A percentile compares a stretch with the other conserved stretches of the same genome.
These are phyloP conservation scores for Colletes collaris DNA, from an alignment of 2,888 invertebrate species.

Conservation along the genomic window DNA sequence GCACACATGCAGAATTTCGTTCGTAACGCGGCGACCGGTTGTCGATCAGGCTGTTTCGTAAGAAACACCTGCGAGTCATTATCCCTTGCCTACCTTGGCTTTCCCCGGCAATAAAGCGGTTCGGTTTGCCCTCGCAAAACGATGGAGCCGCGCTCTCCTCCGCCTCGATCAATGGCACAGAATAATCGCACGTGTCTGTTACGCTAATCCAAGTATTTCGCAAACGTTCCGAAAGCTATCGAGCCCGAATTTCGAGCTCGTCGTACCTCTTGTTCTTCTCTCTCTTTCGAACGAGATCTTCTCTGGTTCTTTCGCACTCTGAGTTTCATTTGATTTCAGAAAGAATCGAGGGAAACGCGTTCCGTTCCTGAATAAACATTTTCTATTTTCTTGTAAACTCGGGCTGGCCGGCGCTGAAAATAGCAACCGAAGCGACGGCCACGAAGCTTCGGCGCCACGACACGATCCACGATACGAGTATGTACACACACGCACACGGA, in stretches of 20 bases:
- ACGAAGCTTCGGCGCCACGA: slow-evolving; percentile 47
- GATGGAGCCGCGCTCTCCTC: no score
- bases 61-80: slow-evolving; percentile 67
- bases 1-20: slow-evolving; percentile 41
- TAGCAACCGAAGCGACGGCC: slow-evolving; percentile 56
- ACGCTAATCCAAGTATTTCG: slow-evolving; percentile 17
- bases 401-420: slow-evolving; percentile 45
- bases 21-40: slow-evolving; percentile 33
- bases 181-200: slow-evolving; percentile 21
- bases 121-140: slow-evolving; percentile 43
- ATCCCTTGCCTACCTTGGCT: slow-evolving; percentile 64
- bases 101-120: slow-evolving; percentile 56
- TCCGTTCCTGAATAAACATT: slow-evolving; percentile 49
- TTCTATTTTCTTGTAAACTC: slow-evolving; percentile 56
- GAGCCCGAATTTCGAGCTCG: no score
- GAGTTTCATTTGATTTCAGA: background rate
- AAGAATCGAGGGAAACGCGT: background rate
- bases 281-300: no score
- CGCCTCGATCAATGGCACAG: slow-evolving; percentile 5
- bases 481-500: no score
- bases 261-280: no score
- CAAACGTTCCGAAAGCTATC: no score
- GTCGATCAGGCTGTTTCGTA: slow-evolving; percentile 61
- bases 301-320: no score
- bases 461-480: slow-evolving; percentile 21